Base-by-base conservation (phyloP, 2,113 vertebrate species). In the Corythornis madagascariensis region DNA sequence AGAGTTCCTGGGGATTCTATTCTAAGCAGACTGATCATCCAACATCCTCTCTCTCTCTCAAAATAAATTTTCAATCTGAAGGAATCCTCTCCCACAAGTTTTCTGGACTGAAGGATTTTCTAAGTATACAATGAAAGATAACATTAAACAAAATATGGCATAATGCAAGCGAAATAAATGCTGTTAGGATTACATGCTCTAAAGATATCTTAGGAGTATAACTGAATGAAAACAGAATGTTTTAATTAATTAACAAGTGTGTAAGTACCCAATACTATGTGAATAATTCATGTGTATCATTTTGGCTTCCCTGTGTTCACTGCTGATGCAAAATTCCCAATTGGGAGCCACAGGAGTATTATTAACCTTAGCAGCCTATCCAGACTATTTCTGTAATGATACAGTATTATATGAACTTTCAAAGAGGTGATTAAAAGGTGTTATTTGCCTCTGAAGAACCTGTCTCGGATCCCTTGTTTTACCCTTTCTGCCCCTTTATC, bases 201-300 rank as follows among this genome's bases (percentile, higher is more conserved):
- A 60, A 92, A 72, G 71, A 78, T 60, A 90, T 86, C 63, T 90
- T 86, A 56, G 31, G 26, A 56, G 53, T 76, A 38, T 69, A 90
- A 86, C 57, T 77, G 47, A 90, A 92, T 72, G 69, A 50, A 79
- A 96, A 96, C 83, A 69, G 53, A n/a, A 73, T 14, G 22, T 77
- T 93, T 94, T 86, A 88, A 85, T 92, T 77, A 95, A 73, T 92
- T 77, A 95, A 70, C 56, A 94, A 86, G 61, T 52, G 26, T 89
- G 66, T 80, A 95, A 94, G 67, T 69, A 86, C 18, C 60, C 60
- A 75, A 47, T 45, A 83, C 35, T 56, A 75, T 42, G 91, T 90
- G 90, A 95, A 94, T 94, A 88, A 95, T 94, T 92, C 20, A 94
- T 69, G 22, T 56, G 7, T 86, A 90, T 28, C 1, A 38, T 87